Evolutionary conservation across 2,888 invertebrate species (phyloP).

Genomic region (Busseola fusca): DNA sequence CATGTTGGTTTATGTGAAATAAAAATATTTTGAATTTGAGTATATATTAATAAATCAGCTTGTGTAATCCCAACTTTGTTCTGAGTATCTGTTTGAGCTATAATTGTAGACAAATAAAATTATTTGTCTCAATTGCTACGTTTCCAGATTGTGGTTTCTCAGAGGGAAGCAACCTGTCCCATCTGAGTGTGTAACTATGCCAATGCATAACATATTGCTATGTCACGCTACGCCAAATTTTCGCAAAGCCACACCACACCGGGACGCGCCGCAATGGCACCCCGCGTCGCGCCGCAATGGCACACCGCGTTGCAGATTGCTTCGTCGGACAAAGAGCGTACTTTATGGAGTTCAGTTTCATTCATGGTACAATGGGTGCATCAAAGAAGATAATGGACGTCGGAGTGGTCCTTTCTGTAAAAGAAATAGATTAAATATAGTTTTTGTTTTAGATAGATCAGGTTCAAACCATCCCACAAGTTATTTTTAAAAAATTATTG

Average conservation of each 20-base stretch:
- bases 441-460: background rate
- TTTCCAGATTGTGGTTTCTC: constrained; percentile 1
- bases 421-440: background rate
- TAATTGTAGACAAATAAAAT: background rate
- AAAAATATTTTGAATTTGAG: no score
- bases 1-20: no score
- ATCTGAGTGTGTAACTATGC: background rate
- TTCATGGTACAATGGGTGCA: constrained; percentile 28
- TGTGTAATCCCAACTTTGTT: background rate
- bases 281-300: background rate
- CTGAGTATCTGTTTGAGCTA: background rate
- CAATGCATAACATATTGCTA: background rate
- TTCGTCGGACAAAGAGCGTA: constrained; percentile 26
- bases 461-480: background rate
- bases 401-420: constrained; percentile 11
- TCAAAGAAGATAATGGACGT: constrained; percentile 39
- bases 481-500: background rate
- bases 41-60: constrained; percentile 1
- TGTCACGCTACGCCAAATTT: background rate
- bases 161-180: background rate
- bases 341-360: constrained; percentile 23
- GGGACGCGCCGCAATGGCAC: background rate
- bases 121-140: background rate
- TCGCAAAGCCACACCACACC: no score
- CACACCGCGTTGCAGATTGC: background rate